Conservation (phyloP, 2,113 vertebrate genomes). For the Zosterops japonicus region DNA sequence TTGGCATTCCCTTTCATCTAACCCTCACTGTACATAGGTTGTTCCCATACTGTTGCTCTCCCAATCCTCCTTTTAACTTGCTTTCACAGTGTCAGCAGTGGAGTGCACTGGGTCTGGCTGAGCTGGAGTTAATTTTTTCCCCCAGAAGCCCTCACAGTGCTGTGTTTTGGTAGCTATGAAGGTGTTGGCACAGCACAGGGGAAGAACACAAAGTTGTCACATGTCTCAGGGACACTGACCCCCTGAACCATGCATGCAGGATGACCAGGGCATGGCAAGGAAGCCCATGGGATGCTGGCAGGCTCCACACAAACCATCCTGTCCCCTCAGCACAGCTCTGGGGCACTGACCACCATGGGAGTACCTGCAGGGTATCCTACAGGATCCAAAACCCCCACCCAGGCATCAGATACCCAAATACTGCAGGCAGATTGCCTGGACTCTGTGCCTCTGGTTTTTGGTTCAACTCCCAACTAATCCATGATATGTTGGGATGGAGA, state of each 20-base stretch:
- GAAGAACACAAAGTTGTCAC: not conserved
- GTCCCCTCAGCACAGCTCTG: not conserved
- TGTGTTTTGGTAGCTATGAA: not conserved
- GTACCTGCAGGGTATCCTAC: not conserved
- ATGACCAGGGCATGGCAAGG: not conserved
- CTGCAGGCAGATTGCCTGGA: not conserved
- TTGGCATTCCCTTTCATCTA: not conserved
- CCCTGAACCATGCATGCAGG: fast-evolving
- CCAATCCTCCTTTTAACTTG: not conserved
- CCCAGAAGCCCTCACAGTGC: fast-evolving
- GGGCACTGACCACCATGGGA: fast-evolving
- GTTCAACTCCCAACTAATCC: not conserved
- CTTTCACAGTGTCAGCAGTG: not conserved
- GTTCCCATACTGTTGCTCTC: not conserved
- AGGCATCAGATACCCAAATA: not conserved
- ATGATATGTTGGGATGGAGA: fast-evolving
- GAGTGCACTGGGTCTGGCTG: not conserved
- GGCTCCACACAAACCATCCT: not conserved
- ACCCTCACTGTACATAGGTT: not conserved
- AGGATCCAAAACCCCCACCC: not conserved
- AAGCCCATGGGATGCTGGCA: fast-evolving
- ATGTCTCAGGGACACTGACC: not conserved
- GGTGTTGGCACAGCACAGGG: not conserved
- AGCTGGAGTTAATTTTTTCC: not conserved
- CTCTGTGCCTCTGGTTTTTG: not conserved